Evolutionary conservation across 2,113 vertebrate genomes (phyloP).

Genomic region (Ciconia maguari): DNA sequence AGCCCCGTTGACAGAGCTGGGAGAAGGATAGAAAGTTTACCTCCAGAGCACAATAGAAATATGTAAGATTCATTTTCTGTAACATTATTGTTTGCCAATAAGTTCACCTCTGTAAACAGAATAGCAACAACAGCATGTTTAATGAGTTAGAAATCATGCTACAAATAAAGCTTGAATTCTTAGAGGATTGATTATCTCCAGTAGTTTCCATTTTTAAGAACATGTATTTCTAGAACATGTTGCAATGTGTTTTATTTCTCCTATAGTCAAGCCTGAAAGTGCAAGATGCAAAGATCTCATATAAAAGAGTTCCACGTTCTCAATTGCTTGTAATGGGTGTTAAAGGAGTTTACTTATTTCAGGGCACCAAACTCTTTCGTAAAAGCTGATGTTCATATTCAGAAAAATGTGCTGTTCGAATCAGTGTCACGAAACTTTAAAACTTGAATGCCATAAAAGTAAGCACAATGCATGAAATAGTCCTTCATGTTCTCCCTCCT

Average conservation of each 20-base stretch:
- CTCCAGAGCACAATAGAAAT: neutral
- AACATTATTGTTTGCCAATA: neutral
- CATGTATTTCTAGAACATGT: neutral
- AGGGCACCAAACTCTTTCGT: neutral
- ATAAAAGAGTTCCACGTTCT: neutral
- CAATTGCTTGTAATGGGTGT: neutral
- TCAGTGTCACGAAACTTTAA: neutral
- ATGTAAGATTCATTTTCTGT: neutral
- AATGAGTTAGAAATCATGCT: neutral
- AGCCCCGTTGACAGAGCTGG: neutral
- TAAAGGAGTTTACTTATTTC: neutral
- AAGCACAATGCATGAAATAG: neutral
- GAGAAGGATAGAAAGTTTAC: neutral
- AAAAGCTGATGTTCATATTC: neutral
- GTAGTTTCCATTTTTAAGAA: neutral
- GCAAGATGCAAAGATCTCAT: neutral
- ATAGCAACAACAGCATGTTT: neutral
- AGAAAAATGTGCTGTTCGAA: neutral
- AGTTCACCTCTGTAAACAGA: neutral
- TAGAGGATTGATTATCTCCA: neutral
- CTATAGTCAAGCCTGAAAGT: neutral
- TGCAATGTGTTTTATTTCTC: neutral
- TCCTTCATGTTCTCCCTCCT: slow-evolving; percentile 4
- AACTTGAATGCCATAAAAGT: neutral
- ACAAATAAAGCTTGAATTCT: neutral